These are phyloP conservation scores for Lepisosteus oculatus DNA, from an alignment of 2,113 vertebrate species.

Conservation along the genomic window DNA sequence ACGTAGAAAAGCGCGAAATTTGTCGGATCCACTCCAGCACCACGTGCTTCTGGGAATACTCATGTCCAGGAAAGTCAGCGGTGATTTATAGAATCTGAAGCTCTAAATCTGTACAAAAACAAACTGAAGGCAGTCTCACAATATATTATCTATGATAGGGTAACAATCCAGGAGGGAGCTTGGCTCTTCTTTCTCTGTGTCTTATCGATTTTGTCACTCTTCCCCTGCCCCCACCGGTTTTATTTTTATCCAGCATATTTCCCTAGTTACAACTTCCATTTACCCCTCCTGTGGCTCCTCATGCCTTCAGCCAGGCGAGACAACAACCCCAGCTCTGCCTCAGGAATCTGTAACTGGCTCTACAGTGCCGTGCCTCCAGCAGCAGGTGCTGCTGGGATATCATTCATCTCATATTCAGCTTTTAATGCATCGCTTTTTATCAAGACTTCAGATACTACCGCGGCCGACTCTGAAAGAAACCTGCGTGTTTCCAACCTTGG, in stretches of 20 bases:
- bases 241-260: slow-evolving; percentile 35
- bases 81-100: slow-evolving; percentile 30
- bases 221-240: not conserved
- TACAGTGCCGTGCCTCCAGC: not conserved
- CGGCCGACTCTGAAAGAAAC: too few species aligned
- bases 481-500: too few species aligned
- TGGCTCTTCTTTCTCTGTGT: not conserved
- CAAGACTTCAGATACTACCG: not conserved
- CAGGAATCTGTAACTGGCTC: too few species aligned
- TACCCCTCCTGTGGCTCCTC: not conserved
- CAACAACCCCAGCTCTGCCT: not conserved
- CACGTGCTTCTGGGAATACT: slow-evolving; percentile 24
- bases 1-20: slow-evolving; percentile 20
- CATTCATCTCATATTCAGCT: too few species aligned
- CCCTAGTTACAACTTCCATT: slow-evolving; percentile 30
- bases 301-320: not conserved
- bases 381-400: not conserved
- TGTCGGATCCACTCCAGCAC: slow-evolving; percentile 36
- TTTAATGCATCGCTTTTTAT: not conserved
- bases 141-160: slow-evolving; percentile 25
- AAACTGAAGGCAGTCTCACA: slow-evolving; percentile 25
- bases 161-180: slow-evolving; percentile 8
- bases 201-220: not conserved
- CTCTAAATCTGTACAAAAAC: slow-evolving; percentile 25
- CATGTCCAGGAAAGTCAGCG: slow-evolving; percentile 24